phyloP scores from a whole-genome alignment of 2,797 vertebrate genomes.

The Hippocampus kuda region DNA sequence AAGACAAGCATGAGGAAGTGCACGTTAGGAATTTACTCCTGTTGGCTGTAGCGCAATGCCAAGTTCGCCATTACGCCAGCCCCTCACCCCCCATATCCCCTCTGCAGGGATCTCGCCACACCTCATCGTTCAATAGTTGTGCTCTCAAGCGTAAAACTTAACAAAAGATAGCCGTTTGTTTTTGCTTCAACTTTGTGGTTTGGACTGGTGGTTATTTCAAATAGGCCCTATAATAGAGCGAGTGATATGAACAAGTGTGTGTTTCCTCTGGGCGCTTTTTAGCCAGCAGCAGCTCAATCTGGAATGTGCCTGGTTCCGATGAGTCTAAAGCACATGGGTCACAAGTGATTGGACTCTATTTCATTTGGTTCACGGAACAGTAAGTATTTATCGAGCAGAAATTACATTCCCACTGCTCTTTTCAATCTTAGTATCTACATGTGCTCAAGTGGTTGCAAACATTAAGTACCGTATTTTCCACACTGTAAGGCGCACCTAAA shows the following conservation, averaged over 20 bases:
- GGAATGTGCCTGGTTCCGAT: slow-evolving; percentile 38
- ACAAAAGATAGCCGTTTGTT: slow-evolving; percentile 45
- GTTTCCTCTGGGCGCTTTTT: slow-evolving; percentile 21
- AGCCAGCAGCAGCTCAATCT: slow-evolving; percentile 37
- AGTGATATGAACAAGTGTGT: slow-evolving; percentile 24
- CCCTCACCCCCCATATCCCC: background rate
- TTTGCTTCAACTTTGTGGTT: slow-evolving; percentile 24
- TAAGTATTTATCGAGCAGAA: slow-evolving; percentile 46
- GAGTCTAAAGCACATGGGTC: slow-evolving; percentile 34
- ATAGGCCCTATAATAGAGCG: slow-evolving; percentile 26
- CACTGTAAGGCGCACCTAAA: no score
- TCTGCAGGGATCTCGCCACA: slow-evolving; percentile 34
- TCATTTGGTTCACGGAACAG: slow-evolving; percentile 32
- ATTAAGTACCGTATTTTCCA: background rate
- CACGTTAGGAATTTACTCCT: slow-evolving; percentile 22
- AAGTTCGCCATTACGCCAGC: slow-evolving; percentile 19
- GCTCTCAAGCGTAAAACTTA: slow-evolving; percentile 37
- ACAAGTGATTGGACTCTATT: slow-evolving; percentile 25
- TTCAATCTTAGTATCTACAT: slow-evolving; percentile 54
- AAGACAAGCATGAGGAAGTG: slow-evolving; percentile 13
- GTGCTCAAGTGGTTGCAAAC: slow-evolving; percentile 35
- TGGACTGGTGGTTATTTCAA: slow-evolving; percentile 37
- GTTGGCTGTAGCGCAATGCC: slow-evolving; percentile 20
- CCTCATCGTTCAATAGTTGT: slow-evolving; percentile 50
- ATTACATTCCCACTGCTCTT: slow-evolving; percentile 50